These are phyloP conservation scores for Pseudomyrmex concolor DNA, from an alignment of 1,140 invertebrate genomes.

Conservation along the genomic window DNA sequence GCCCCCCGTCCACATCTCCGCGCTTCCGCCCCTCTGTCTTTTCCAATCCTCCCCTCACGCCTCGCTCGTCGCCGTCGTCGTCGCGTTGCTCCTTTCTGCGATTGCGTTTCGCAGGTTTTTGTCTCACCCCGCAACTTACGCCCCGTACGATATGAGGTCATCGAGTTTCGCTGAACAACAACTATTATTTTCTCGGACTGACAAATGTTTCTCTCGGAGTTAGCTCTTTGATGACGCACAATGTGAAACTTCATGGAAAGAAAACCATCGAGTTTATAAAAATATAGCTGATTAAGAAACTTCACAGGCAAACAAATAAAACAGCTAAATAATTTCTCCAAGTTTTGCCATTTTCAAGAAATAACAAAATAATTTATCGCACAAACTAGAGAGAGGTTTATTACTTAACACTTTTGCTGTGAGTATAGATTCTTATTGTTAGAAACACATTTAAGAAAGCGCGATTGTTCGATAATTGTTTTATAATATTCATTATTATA, in stretches of 20 bases:
- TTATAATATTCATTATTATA: too few species aligned
- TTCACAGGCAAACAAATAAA: not conserved
- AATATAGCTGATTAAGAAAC: not conserved
- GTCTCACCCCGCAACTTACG: conserved; percentile 1
- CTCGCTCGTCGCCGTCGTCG: conserved; percentile 20
- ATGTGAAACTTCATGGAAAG: not conserved
- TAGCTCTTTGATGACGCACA: not conserved
- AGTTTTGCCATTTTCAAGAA: not conserved
- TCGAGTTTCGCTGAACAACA: conserved; percentile 9
- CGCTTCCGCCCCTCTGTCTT: conserved; percentile 62
- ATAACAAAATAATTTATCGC: not conserved
- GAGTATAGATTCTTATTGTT: too few species aligned
- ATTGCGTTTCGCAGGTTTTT: conserved; percentile 44
- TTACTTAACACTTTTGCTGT: too few species aligned
- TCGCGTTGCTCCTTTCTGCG: conserved; percentile 33
- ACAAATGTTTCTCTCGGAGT: not conserved
- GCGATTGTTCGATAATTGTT: too few species aligned
- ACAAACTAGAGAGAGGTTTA: too few species aligned
- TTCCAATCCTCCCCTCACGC: conserved; percentile 52
- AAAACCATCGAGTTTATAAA: not conserved
- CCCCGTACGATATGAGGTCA: conserved; percentile 18
- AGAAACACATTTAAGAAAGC: too few species aligned
- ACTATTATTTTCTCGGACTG: conserved; percentile 15
- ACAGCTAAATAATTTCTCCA: not conserved
- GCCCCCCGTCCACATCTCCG: conserved; percentile 72